Evolutionary conservation across 2,797 vertebrate species (phyloP).

Genomic region (Sarcoramphus papa): DNA sequence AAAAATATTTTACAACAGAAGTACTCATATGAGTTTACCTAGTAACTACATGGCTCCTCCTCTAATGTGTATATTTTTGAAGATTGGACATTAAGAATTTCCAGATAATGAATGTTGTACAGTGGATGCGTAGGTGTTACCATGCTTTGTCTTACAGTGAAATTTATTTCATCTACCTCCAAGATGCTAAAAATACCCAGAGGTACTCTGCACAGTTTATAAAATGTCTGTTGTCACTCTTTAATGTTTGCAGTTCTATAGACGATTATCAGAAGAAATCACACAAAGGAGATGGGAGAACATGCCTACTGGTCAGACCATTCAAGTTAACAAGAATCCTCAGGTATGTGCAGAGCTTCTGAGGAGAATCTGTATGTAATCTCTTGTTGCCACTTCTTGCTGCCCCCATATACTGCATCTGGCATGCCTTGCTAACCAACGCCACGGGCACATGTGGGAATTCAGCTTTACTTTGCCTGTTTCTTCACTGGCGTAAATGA

Average conservation of each 20-base stretch:
- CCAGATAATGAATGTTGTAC: not conserved
- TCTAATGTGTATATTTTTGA: not conserved
- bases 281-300: slow-evolving; percentile 92
- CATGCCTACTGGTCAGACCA: slow-evolving; percentile 80
- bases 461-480: not conserved
- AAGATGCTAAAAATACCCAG: not conserved
- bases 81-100: not conserved
- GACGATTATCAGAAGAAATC: slow-evolving; percentile 93
- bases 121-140: not conserved
- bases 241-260: slow-evolving; percentile 81
- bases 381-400: not conserved
- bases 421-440: not conserved
- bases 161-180: not conserved
- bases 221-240: not conserved
- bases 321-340: slow-evolving; percentile 76
- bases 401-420: not conserved
- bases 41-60: not conserved
- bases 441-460: not conserved
- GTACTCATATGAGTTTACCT: not conserved
- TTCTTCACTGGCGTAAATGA: not conserved
- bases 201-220: not conserved
- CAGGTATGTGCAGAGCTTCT: slow-evolving; percentile 73
- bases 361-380: not conserved
- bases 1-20: not conserved
- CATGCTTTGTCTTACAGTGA: not conserved